A percentile compares a stretch with the other conserved stretches of the same genome.
Conservation (phyloP, 2,797 vertebrate species). For the Acanthis flammea region DNA sequence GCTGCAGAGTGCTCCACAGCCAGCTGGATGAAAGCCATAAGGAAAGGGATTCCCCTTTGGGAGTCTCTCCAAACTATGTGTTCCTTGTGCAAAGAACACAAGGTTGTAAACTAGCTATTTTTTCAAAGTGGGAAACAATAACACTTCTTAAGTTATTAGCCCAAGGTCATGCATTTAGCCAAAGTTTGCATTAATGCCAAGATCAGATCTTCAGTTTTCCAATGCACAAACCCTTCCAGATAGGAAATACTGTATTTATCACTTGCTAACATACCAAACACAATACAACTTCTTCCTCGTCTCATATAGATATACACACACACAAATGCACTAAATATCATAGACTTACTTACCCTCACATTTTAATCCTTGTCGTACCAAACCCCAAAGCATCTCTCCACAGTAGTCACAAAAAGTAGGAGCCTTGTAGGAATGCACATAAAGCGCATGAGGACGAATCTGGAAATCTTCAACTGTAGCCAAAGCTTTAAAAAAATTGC, state of each 20-base stretch:
- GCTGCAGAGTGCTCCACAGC: background rate
- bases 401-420: constrained; percentile 99
- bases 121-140: background rate
- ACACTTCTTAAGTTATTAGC: background rate
- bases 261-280: background rate
- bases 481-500: constrained; percentile 82
- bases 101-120: background rate
- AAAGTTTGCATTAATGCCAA: background rate
- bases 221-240: background rate
- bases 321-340: background rate
- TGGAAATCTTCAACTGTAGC: constrained; percentile 98
- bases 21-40: constrained; percentile 14
- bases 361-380: constrained; percentile 96
- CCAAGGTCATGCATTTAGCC: background rate
- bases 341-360: constrained; percentile 87
- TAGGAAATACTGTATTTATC: background rate
- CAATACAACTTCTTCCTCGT: background rate
- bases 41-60: constrained; percentile 17
- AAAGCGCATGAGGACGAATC: constrained; percentile 95
- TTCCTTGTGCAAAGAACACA: background rate
- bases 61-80: background rate
- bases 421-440: constrained; percentile 97
- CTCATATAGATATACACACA: background rate
- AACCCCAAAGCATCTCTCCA: constrained; percentile 97
- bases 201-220: background rate